Conservation (phyloP, 2,113 vertebrate species). For the Esox niger region DNA sequence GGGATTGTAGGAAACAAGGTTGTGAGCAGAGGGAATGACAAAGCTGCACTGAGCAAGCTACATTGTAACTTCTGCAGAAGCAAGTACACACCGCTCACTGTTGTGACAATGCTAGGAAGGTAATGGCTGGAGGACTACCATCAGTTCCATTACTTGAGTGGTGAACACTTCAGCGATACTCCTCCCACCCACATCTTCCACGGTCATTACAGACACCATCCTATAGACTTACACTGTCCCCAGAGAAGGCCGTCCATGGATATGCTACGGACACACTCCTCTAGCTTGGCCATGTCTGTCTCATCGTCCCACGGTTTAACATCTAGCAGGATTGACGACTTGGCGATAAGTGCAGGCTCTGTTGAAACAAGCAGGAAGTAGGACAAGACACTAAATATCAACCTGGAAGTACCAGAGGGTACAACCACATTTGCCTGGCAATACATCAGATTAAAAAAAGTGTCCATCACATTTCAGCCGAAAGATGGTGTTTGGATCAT, state of each 20-base stretch:
- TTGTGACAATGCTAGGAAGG: no score
- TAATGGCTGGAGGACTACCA: no score
- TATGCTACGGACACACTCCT: constrained; percentile 90
- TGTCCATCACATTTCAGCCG: constrained; percentile 86
- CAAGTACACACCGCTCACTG: no score
- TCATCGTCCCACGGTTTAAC: constrained; percentile 99
- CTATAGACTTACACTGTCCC: constrained; percentile 89
- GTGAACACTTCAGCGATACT: no score
- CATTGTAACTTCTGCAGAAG: constrained; percentile 32
- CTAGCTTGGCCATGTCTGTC: constrained; percentile 92
- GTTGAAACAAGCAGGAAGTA: background rate
- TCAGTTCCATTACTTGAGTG: no score
- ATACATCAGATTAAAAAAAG: constrained; percentile 46
- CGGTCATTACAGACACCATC: background rate
- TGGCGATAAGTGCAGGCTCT: constrained; percentile 93
- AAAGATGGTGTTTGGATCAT: constrained; percentile 93
- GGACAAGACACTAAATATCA: background rate
- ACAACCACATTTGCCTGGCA: background rate
- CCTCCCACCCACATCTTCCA: no score
- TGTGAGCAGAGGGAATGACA: constrained; percentile 41
- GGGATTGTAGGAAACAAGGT: constrained; percentile 24
- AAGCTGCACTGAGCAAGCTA: constrained; percentile 25
- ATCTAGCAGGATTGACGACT: constrained; percentile 90
- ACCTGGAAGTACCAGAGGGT: background rate
- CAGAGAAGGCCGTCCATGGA: constrained; percentile 91